A percentile compares a stretch with the other conserved stretches of the same genome.
These are phyloP conservation scores for Panulirus ornatus DNA, from an alignment of 1,140 invertebrate species.

Conservation along the genomic window DNA sequence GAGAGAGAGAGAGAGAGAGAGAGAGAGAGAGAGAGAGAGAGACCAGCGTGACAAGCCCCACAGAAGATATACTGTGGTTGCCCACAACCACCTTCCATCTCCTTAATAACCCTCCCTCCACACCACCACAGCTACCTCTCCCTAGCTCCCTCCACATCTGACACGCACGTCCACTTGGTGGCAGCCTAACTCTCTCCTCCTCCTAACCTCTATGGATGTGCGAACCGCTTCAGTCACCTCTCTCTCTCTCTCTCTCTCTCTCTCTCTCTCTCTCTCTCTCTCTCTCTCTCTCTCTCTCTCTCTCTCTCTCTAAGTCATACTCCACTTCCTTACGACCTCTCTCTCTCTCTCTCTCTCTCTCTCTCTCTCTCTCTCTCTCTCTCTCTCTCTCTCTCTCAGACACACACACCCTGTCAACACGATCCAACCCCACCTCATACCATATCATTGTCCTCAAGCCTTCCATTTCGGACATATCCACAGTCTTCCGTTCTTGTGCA, in stretches of 20 bases:
- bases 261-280: neutral
- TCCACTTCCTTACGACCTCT: too few species aligned
- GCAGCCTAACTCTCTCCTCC: too few species aligned
- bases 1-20: slow-evolving; percentile 3
- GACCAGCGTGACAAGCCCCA: too few species aligned
- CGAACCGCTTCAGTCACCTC: neutral
- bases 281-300: neutral
- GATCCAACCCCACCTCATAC: too few species aligned
- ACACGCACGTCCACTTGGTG: too few species aligned
- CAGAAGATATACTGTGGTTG: too few species aligned
- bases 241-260: neutral
- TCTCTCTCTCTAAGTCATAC: neutral
- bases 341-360: neutral
- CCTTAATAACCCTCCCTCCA: too few species aligned
- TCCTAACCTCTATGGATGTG: neutral
- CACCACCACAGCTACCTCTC: neutral
- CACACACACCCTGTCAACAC: neutral
- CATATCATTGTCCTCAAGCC: too few species aligned
- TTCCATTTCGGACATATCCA: too few species aligned
- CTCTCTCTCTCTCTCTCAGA: neutral
- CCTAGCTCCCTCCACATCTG: neutral
- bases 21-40: neutral
- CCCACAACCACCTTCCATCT: too few species aligned
- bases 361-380: neutral
- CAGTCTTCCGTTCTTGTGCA: too few species aligned